Evolutionary conservation across 2,888 invertebrate genomes (phyloP).

Genomic region (Tortrix viridana): DNA sequence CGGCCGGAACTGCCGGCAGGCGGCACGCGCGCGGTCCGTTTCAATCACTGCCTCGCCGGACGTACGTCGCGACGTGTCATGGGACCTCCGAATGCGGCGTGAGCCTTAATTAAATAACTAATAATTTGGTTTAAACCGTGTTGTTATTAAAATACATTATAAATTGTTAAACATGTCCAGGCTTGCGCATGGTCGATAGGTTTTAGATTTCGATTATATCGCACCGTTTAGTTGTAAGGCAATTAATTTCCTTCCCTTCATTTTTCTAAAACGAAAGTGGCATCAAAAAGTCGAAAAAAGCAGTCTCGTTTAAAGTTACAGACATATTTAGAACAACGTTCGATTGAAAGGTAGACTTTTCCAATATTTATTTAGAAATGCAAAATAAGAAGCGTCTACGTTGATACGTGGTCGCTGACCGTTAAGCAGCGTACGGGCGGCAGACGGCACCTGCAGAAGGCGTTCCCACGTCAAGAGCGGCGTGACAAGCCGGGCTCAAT

Average conservation of each 20-base stretch:
- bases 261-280: no score
- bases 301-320: no score
- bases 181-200: no score
- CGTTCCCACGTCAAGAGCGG: constrained; percentile 15
- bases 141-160: no score
- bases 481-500: constrained; percentile 17
- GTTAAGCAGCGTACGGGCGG: constrained; percentile 11
- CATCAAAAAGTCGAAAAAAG: no score
- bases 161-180: no score
- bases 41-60: constrained; percentile 32
- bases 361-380: background rate
- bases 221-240: no score
- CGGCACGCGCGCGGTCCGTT: constrained; percentile 34
- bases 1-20: constrained; percentile 30
- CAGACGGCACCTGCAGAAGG: constrained; percentile 10
- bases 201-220: no score
- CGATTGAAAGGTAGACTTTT: background rate
- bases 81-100: constrained; percentile 5
- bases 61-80: constrained; percentile 21
- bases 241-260: no score
- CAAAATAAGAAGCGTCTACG: background rate
- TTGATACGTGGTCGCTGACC: constrained; percentile 19
- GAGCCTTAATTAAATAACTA: constrained; percentile 4
- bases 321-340: no score
- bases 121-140: background rate